Conservation (phyloP, 1,140 invertebrate genomes). For the Cherax quadricarinatus region DNA sequence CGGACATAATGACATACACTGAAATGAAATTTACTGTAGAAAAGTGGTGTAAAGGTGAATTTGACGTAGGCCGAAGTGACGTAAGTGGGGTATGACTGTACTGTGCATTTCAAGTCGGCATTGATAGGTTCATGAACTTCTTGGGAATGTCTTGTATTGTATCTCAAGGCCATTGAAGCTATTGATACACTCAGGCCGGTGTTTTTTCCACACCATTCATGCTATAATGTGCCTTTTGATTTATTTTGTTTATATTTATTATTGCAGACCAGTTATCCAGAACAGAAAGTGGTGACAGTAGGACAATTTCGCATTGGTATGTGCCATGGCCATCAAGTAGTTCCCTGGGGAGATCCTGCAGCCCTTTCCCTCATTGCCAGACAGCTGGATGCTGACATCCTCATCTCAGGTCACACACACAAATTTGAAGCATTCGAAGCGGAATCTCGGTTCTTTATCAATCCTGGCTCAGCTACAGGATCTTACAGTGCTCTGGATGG, state of each 20-base stretch:
- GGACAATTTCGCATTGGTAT: conserved; percentile 99
- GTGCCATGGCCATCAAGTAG: conserved; percentile 86
- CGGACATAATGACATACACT: too few species aligned
- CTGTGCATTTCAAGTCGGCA: too few species aligned
- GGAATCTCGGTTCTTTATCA: conserved; percentile 99
- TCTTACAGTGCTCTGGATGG: conserved; percentile 95
- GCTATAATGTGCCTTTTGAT: too few species aligned
- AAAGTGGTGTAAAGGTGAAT: too few species aligned
- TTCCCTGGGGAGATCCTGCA: conserved; percentile 75
- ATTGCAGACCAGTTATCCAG: conserved; percentile 87
- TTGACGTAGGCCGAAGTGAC: too few species aligned
- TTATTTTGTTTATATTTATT: not conserved
- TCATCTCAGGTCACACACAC: conserved; percentile 99
- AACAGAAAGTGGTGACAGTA: conserved; percentile 99
- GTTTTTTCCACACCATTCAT: too few species aligned
- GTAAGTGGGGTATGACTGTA: too few species aligned
- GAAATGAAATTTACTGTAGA: too few species aligned
- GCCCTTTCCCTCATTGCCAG: conserved; percentile 92
- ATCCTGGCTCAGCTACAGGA: conserved; percentile 98
- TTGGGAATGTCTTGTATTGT: too few species aligned
- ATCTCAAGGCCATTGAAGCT: too few species aligned
- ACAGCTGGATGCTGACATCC: conserved; percentile 98
- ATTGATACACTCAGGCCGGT: too few species aligned
- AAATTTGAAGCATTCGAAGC: conserved; percentile 99
- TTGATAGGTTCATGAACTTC: too few species aligned